Conservation (phyloP, 2,888 invertebrate genomes). For the Drosophila mettleri region DNA sequence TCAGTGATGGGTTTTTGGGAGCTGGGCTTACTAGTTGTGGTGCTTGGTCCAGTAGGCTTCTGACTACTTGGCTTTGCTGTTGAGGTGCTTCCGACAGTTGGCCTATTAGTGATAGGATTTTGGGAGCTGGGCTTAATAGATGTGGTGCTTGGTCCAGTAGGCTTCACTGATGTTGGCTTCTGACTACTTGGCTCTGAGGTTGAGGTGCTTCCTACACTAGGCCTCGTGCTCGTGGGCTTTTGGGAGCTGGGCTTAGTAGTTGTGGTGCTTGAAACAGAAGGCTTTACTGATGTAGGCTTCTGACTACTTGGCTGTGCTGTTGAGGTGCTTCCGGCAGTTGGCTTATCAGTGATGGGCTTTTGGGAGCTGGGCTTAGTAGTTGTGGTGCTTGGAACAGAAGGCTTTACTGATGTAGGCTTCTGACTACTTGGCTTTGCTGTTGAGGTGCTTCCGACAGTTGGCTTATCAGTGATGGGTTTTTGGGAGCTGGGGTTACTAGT, state of each 20-base stretch:
- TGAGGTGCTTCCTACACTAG: no score
- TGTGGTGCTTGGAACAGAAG: background rate
- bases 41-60: background rate
- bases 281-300: no score
- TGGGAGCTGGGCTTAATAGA: background rate
- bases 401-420: no score
- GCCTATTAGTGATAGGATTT: background rate
- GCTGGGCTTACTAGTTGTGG: background rate
- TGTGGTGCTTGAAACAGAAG: no score
- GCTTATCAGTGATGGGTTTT: background rate
- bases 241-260: background rate
- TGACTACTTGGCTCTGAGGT: background rate
- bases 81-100: background rate
- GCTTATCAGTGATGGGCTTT: no score
- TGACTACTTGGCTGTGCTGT: conserved; percentile 3
- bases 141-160: no score
- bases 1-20: background rate
- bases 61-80: background rate
- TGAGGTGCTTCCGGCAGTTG: no score
- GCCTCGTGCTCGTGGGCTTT: no score
- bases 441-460: background rate
- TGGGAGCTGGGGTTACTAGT: background rate
- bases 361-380: background rate
- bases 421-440: background rate
- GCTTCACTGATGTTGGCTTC: no score